These are phyloP conservation scores for Octodonta nipae DNA, from an alignment of 2,888 invertebrate species.

Conservation along the genomic window DNA sequence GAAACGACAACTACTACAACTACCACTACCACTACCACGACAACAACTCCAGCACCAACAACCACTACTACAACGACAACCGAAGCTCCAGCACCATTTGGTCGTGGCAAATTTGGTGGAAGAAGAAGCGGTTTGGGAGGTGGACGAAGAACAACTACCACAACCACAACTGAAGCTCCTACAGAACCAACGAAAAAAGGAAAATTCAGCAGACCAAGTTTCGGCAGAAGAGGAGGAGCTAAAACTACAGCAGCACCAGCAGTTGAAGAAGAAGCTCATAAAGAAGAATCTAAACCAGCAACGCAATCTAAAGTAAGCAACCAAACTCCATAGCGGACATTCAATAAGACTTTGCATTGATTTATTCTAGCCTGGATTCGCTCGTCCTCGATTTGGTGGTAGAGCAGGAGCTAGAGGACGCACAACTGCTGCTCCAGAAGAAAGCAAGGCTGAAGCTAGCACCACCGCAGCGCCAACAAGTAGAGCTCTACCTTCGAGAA, in stretches of 20 bases:
- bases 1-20: slow-evolving; percentile 39
- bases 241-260: slow-evolving; percentile 29
- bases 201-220: slow-evolving; percentile 31
- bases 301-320: slow-evolving; percentile 24
- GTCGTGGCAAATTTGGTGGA: slow-evolving; percentile 19
- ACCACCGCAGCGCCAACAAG: slow-evolving; percentile 26
- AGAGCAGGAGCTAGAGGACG: slow-evolving; percentile 25
- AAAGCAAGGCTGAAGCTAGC: slow-evolving; percentile 34
- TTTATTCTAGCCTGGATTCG: slow-evolving; percentile 21
- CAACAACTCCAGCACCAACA: slow-evolving; percentile 32
- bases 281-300: slow-evolving; percentile 34
- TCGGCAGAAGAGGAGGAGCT: slow-evolving; percentile 36
- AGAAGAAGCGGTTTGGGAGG: slow-evolving; percentile 18
- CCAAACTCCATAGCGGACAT: background rate
- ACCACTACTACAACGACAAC: slow-evolving; percentile 27
- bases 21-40: slow-evolving; percentile 37
- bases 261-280: slow-evolving; percentile 28
- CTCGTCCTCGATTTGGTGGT: slow-evolving; percentile 29
- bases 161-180: slow-evolving; percentile 33
- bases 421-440: slow-evolving; percentile 33
- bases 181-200: slow-evolving; percentile 40
- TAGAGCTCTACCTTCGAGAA: slow-evolving; percentile 34
- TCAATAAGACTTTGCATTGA: background rate
- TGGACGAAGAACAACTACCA: slow-evolving; percentile 24
- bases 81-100: slow-evolving; percentile 24